Percentiles rank a stretch among this genome's conserved stretches.
Evolutionary conservation across 2,113 vertebrate genomes (phyloP).

Genomic region (Mesoclemmys tuberculata): DNA sequence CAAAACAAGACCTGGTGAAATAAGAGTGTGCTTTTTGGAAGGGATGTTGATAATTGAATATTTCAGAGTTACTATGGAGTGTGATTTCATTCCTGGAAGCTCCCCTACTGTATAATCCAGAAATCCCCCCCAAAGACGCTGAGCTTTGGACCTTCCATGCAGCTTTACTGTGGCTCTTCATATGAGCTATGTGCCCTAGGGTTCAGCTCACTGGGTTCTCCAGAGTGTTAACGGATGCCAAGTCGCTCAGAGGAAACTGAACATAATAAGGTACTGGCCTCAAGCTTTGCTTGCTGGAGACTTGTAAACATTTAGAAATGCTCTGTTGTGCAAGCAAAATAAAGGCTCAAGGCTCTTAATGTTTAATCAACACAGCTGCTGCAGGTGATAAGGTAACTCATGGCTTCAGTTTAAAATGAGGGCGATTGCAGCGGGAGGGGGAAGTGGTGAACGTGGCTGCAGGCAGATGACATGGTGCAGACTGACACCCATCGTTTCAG

Average conservation of each 20-base stretch:
- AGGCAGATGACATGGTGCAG: slow-evolving; percentile 1
- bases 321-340: background rate
- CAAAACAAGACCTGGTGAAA: background rate
- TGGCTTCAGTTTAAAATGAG: background rate
- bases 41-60: background rate
- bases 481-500: background rate
- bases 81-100: slow-evolving; percentile 9
- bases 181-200: background rate
- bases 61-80: background rate
- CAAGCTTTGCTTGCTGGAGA: background rate
- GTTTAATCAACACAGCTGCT: slow-evolving; percentile 29
- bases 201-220: background rate
- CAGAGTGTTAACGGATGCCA: background rate
- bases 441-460: background rate
- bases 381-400: slow-evolving; percentile 46
- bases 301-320: slow-evolving; percentile 22
- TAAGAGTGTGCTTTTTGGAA: background rate
- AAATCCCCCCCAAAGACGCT: background rate
- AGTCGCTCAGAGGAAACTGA: background rate
- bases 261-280: slow-evolving; percentile 6
- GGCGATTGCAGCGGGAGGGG: background rate
- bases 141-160: background rate
- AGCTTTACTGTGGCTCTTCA: background rate
- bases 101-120: background rate
- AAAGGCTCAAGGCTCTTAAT: background rate